A percentile compares a stretch with the other conserved stretches of the same genome.
These are phyloP conservation scores for Cryptocephalus primarius DNA, from an alignment of 2,888 invertebrate species.

Conservation along the genomic window DNA sequence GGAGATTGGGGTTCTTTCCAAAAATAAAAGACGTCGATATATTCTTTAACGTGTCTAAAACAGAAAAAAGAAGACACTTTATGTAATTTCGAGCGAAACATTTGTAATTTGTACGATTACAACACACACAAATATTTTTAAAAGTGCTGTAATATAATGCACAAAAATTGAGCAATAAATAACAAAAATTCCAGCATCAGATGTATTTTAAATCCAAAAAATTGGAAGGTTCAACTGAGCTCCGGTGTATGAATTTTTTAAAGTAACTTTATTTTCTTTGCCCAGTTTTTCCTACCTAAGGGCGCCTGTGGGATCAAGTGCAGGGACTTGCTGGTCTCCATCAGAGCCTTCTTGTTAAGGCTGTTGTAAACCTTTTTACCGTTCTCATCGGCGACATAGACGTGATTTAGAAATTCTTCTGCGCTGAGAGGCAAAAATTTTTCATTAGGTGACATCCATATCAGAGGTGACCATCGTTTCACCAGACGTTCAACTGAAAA, in stretches of 20 bases:
- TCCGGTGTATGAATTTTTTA: no score
- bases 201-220: no score
- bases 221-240: no score
- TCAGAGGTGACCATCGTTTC: slow-evolving; percentile 52
- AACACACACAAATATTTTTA: no score
- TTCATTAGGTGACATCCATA: slow-evolving; percentile 56
- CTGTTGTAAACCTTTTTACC: slow-evolving; percentile 15
- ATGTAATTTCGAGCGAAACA: no score
- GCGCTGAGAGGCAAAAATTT: slow-evolving; percentile 51
- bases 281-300: slow-evolving; percentile 16
- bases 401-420: slow-evolving; percentile 48
- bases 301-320: slow-evolving; percentile 41
- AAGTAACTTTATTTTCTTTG: no score
- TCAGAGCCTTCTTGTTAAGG: slow-evolving; percentile 8
- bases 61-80: no score
- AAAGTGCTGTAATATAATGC: background rate
- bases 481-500: slow-evolving; percentile 36
- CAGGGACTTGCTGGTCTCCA: slow-evolving; percentile 26
- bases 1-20: slow-evolving; percentile 45
- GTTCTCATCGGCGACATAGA: slow-evolving; percentile 29
- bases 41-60: slow-evolving; percentile 35
- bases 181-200: no score
- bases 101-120: no score
- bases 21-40: slow-evolving; percentile 46
- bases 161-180: no score